Evolutionary conservation across 2,797 vertebrate genomes (phyloP), one percentile per base, ranked within the genome.

Genomic region (Pipistrellus kuhlii): DNA sequence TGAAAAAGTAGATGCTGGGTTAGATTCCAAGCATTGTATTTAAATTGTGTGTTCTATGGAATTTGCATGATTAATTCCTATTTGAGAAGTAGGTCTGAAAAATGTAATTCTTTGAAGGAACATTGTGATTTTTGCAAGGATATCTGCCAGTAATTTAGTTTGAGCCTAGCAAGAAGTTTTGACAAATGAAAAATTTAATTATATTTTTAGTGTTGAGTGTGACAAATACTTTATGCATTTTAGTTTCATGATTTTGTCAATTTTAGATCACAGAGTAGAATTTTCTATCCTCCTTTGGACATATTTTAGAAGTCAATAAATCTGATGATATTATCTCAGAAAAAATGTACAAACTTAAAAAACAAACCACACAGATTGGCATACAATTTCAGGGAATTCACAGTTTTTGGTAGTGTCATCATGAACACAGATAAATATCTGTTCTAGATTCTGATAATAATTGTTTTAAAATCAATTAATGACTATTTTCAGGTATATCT

Each of bases 211-310:
- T 76, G 5, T 66, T 86, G 27, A 85, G 6, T 53, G 14, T 62
- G 18, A 57, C 35, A 64, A 88, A 30, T 90, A 90, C 44, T 91
- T 95, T 41, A 81, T 51, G 15, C 17, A 86, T 44, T 57, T 69
- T 92, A 48, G 6, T 91, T 83, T 89, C 25, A 62, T 73, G 41
- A 64, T 68, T 85, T 76, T 91, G 27, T 72, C 20, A 78, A 51
- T 81, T 93, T 85, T 92, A 81, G 71, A 55, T 89, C n/a, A 72
- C 9, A 89, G 59, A 86, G 41, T 72, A 80, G 73, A 96, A 80
- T 66, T 88, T 59, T 87, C 25, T 78, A 57, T 48, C 6, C 9
- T 89, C 18, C 20, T 55, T 41, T 93, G 8, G 20, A 59, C 14
- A 25, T 85, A n/a, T 93, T 94, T 75, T 38, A 93, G 32, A 88